Evolutionary conservation across 2,113 vertebrate species (phyloP), one percentile per base, ranked within the genome.

Genomic region (Etheostoma cragini): DNA sequence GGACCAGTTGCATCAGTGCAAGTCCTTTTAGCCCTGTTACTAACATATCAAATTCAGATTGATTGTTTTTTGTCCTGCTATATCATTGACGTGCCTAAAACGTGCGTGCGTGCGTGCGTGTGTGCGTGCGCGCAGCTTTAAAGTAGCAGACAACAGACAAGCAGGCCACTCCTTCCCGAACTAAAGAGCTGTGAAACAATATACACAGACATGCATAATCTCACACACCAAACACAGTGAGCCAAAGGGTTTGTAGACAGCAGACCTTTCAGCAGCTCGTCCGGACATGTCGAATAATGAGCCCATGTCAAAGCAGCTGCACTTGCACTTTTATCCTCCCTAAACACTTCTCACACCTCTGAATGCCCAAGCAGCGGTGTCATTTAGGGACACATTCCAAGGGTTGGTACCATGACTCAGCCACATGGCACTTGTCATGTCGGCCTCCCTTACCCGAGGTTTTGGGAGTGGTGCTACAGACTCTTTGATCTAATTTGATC

Each of bases 331-430:
- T 63, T 54, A 81, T 54, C 54, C 70, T 77, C 16, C 14, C 3
- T 30, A 52, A 56, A 3, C 62, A 1, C 26, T 21, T 16, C 30
- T 38, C 7, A 15, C 12, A 42, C 69, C 26, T 70, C 45, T 71
- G 10, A 52, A n/a, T 35, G 30, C 42, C 13, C 13, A 22, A 33
- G 38, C 53, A 16, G 33, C 4, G 7, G 21, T 22, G 71, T 81
- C 79, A 38, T 72, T 52, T 86, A 3, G 72, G 89, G 79, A 74
- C 85, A 79, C 12, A 0, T 65, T 67, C 57, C 57, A 74, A 63
- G 70, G 4, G 3, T 2, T 72, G 85, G 46, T 58, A 22, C 56
- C 8, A 1, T 89, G 86, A 90, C 74, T 89, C 79, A 80, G 66
- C 71, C 52, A 26, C 61, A 62, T 54, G 68, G 64, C 35, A n/a